Percentiles rank a stretch among this genome's conserved stretches.
These are phyloP conservation scores for Corapipo altera DNA, from an alignment of 2,113 vertebrate species.

Conservation along the genomic window DNA sequence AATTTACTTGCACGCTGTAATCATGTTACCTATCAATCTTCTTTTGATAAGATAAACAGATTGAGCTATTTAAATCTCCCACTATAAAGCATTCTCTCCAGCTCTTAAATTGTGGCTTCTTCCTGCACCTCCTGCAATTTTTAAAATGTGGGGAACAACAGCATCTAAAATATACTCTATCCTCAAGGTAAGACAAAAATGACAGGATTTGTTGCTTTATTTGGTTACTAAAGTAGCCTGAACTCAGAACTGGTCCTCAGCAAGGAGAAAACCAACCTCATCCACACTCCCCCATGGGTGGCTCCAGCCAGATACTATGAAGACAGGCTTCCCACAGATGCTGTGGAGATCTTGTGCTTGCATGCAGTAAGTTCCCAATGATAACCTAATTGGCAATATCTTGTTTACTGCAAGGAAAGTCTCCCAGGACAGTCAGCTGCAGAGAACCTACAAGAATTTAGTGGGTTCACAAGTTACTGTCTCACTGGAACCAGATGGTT, in stretches of 20 bases:
- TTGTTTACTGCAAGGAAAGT: not conserved
- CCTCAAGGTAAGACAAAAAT: constrained; percentile 4
- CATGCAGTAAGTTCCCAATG: not conserved
- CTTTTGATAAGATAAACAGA: constrained; percentile 58
- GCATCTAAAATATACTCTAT: not conserved
- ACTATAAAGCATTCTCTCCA: constrained; percentile 17
- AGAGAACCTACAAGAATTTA: not conserved
- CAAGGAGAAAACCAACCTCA: not conserved
- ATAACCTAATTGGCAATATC: not conserved
- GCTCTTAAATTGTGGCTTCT: not conserved
- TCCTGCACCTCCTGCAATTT: constrained; percentile 1
- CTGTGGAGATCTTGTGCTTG: not conserved
- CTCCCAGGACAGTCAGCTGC: not conserved
- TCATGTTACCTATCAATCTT: constrained; percentile 59
- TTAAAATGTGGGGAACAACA: not conserved
- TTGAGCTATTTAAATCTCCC: constrained; percentile 54
- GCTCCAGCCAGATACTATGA: not conserved
- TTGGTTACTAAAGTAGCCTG: not conserved
- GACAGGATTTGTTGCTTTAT: not conserved
- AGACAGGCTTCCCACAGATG: not conserved
- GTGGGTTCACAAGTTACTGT: constrained; percentile 17
- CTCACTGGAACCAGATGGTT: constrained; percentile 55
- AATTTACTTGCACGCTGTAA: constrained; percentile 44
- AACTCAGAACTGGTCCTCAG: not conserved
- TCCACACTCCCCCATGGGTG: not conserved